These are phyloP conservation scores for Thyatira batis DNA, from an alignment of 2,888 invertebrate genomes.

Conservation along the genomic window DNA sequence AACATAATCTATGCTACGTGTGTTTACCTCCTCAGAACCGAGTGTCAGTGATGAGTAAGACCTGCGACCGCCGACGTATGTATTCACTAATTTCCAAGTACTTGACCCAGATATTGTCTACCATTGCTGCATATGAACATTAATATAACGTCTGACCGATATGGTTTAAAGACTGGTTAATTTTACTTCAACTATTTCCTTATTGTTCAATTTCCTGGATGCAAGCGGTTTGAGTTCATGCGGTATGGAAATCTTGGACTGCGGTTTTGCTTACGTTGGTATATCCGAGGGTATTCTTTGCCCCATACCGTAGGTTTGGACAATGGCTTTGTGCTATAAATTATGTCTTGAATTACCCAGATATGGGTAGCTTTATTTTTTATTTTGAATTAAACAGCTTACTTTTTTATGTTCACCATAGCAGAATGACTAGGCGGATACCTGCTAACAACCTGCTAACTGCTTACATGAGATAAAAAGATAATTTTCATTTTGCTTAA, in stretches of 20 bases:
- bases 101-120: constrained; percentile 49
- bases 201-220: background rate
- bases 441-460: no score
- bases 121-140: constrained; percentile 18
- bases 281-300: no score
- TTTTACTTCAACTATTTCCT: background rate
- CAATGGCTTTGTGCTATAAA: no score
- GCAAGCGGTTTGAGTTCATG: background rate
- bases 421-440: constrained; percentile 3
- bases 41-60: constrained; percentile 38
- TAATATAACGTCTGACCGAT: background rate
- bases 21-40: background rate
- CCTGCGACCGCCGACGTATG: constrained; percentile 16
- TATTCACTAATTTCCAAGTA: constrained; percentile 60
- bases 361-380: no score
- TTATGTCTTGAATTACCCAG: no score
- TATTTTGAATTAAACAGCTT: no score
- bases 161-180: background rate
- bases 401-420: background rate
- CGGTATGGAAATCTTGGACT: no score
- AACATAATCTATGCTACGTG: background rate
- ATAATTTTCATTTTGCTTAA: background rate
- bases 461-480: background rate
- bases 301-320: no score
- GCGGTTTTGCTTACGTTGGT: no score